phyloP scores from a whole-genome alignment of 1,140 invertebrate genomes.

The Hylaeus volcanicus region DNA sequence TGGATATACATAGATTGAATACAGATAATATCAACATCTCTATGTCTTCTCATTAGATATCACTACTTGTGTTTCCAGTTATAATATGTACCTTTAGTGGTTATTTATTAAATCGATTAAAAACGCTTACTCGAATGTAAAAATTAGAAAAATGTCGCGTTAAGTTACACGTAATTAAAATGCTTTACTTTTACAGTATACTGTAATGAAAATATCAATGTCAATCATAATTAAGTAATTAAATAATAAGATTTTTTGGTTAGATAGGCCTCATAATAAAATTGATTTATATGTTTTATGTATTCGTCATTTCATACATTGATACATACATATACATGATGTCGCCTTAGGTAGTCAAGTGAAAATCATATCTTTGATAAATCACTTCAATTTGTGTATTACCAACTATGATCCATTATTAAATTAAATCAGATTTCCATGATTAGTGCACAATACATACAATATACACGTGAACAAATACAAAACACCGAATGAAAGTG shows the following conservation, averaged over 20 bases:
- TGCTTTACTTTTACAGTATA: not conserved
- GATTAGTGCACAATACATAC: slow-evolving; percentile 61
- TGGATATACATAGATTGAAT: slow-evolving; percentile 36
- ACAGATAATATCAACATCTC: slow-evolving; percentile 30
- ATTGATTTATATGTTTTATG: slow-evolving; percentile 64
- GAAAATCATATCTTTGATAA: slow-evolving; percentile 51
- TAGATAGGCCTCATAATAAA: slow-evolving; percentile 60
- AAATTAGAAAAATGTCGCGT: slow-evolving; percentile 26
- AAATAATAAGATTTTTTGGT: slow-evolving; percentile 48
- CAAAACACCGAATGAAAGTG: slow-evolving; percentile 53
- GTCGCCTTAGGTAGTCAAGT: slow-evolving; percentile 56
- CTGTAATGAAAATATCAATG: slow-evolving; percentile 38
- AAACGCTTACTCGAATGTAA: slow-evolving; percentile 25
- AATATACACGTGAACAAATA: slow-evolving; percentile 59
- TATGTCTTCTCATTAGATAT: slow-evolving; percentile 39
- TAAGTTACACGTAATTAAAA: slow-evolving; percentile 4
- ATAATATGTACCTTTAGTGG: slow-evolving; percentile 11
- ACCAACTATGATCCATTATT: slow-evolving; percentile 43
- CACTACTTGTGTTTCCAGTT: slow-evolving; percentile 25
- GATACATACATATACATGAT: slow-evolving; percentile 63
- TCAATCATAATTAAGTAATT: slow-evolving; percentile 34
- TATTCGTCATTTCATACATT: slow-evolving; percentile 66
- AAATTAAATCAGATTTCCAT: slow-evolving; percentile 52
- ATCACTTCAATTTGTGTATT: slow-evolving; percentile 43
- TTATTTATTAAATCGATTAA: slow-evolving; percentile 36